These are phyloP conservation scores for Coptodon bakossiorum DNA, from an alignment of 2,113 vertebrate species.

Conservation along the genomic window DNA sequence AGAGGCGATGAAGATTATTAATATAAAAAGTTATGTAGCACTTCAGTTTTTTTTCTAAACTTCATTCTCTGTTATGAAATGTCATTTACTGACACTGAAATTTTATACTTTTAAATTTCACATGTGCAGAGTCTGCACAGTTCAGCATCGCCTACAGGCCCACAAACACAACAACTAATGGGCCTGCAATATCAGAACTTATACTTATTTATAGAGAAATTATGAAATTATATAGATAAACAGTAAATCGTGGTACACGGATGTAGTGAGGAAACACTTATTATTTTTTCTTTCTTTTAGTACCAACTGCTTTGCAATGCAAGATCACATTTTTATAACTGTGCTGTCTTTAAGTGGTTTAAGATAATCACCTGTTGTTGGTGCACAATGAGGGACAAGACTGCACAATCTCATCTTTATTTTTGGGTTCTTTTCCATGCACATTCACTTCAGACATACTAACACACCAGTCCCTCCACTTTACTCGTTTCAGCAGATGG, in stretches of 20 bases:
- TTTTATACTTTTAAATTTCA: background rate
- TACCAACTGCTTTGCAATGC: background rate
- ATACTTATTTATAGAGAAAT: background rate
- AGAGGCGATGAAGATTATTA: background rate
- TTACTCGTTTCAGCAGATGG: constrained; percentile 39
- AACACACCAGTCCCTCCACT: background rate
- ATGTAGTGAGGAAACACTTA: background rate
- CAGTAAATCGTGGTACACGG: background rate
- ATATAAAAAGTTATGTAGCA: background rate
- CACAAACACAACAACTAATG: background rate
- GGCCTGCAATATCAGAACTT: background rate
- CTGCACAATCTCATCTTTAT: background rate
- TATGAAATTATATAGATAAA: background rate
- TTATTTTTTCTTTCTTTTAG: background rate
- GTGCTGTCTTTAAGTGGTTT: background rate
- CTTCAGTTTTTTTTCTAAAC: background rate
- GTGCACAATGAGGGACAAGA: background rate
- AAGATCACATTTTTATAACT: background rate
- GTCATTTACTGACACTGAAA: background rate
- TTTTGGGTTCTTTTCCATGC: background rate
- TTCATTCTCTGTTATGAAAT: background rate
- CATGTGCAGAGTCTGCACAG: background rate
- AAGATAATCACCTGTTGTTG: background rate
- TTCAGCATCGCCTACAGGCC: background rate
- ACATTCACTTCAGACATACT: background rate